A percentile compares a stretch with the other conserved stretches of the same genome.
These are phyloP conservation scores for Rhopalosiphum maidis DNA, from an alignment of 1,140 invertebrate genomes.

Conservation along the genomic window DNA sequence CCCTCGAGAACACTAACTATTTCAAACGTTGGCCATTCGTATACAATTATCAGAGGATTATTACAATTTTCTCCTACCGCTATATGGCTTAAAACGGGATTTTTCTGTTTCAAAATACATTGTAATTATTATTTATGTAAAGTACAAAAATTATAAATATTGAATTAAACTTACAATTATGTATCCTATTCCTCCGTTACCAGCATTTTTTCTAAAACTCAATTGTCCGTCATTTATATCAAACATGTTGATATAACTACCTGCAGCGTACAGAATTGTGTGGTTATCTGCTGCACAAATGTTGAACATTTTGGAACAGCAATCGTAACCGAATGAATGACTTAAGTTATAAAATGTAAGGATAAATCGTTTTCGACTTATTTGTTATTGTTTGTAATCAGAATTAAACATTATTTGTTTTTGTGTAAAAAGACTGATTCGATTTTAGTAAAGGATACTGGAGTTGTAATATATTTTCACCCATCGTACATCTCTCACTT, in stretches of 20 bases:
- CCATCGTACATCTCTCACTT: slow-evolving; percentile 38
- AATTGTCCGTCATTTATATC: slow-evolving; percentile 71
- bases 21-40: slow-evolving; percentile 79
- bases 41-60: slow-evolving; percentile 79
- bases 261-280: slow-evolving; percentile 78
- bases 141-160: slow-evolving; percentile 61
- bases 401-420: not conserved
- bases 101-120: slow-evolving; percentile 25
- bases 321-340: slow-evolving; percentile 86
- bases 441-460: slow-evolving; percentile 60
- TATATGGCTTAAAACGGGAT: slow-evolving; percentile 68
- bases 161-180: slow-evolving; percentile 68
- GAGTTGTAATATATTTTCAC: slow-evolving; percentile 57
- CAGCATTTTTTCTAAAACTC: slow-evolving; percentile 74
- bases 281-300: slow-evolving; percentile 75
- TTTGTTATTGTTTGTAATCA: not conserved
- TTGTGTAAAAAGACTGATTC: not conserved
- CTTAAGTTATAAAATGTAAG: slow-evolving; percentile 63
- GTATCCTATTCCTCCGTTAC: slow-evolving; percentile 79
- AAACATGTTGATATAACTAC: slow-evolving; percentile 81
- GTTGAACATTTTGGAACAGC: slow-evolving; percentile 76
- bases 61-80: slow-evolving; percentile 78
- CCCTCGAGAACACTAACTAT: slow-evolving; percentile 75
- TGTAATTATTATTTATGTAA: slow-evolving; percentile 61
- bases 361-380: no score